These are phyloP conservation scores for Turnix velox DNA, from an alignment of 2,113 vertebrate genomes.

Conservation along the genomic window DNA sequence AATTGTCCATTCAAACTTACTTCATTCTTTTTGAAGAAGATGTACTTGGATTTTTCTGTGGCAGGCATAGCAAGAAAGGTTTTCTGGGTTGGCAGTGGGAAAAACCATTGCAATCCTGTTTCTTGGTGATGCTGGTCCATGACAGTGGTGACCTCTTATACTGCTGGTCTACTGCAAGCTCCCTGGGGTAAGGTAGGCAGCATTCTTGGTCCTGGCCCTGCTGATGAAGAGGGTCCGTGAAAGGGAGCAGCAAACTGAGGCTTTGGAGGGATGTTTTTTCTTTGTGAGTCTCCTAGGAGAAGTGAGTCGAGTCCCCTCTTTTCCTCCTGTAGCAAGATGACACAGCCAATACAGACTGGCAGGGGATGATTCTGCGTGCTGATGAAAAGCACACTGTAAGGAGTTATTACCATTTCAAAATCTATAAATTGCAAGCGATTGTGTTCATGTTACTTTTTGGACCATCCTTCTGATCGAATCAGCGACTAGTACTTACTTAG, in stretches of 20 bases:
- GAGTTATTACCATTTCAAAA: not conserved
- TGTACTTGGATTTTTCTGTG: fast-evolving
- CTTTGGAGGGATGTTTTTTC: not conserved
- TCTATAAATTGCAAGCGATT: not conserved
- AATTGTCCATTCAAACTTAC: not conserved
- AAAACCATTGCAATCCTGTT: not conserved
- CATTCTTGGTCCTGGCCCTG: fast-evolving
- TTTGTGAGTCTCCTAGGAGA: not conserved
- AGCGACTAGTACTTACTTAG: not conserved
- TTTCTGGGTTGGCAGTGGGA: not conserved
- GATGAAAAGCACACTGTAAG: not conserved
- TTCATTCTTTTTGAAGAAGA: not conserved
- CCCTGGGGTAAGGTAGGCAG: no score
- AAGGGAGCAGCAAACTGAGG: fast-evolving
- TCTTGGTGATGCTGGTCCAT: not conserved
- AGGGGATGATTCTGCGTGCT: not conserved
- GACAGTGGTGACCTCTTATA: not conserved
- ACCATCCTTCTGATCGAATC: not conserved
- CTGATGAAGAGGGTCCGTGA: not conserved
- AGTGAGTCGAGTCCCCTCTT: not conserved
- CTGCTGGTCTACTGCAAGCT: not conserved
- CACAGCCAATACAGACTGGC: not conserved
- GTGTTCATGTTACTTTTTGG: not conserved
- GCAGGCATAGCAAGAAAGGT: not conserved
- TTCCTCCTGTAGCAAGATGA: fast-evolving